Evolutionary conservation across 2,888 invertebrate species (phyloP).

Genomic region (Drosophila merina): DNA sequence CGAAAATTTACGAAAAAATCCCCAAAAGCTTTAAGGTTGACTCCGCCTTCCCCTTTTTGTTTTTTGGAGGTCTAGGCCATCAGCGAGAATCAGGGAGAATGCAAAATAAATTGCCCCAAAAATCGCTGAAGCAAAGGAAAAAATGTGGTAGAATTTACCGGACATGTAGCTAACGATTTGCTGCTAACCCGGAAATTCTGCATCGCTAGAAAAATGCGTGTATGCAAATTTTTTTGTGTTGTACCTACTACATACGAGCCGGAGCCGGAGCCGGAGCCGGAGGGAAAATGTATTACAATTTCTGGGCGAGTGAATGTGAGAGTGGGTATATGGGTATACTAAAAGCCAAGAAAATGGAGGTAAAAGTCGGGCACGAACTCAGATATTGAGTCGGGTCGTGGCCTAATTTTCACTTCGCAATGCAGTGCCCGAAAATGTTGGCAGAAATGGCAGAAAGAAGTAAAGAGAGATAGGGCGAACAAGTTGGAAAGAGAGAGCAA

Average conservation of each 20-base stretch:
- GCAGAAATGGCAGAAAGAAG: background rate
- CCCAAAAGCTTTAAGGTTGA: constrained; percentile 20
- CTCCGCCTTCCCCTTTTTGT: background rate
- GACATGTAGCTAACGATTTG: constrained; percentile 63
- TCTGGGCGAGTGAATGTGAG: background rate
- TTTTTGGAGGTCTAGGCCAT: constrained; percentile 35
- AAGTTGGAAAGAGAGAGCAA: background rate
- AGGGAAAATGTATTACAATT: constrained; percentile 34
- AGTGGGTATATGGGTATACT: constrained; percentile 12
- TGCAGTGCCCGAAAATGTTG: constrained; percentile 46
- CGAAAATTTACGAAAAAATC: constrained; percentile 2
- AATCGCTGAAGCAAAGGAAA: constrained; percentile 42
- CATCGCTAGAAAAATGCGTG: constrained; percentile 64
- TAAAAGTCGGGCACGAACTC: constrained; percentile 21
- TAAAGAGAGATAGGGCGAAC: background rate
- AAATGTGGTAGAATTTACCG: constrained; percentile 61
- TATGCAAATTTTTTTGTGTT: constrained; percentile 65
- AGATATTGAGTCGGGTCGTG: constrained; percentile 39
- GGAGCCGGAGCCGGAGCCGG: constrained; percentile 20
- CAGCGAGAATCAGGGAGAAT: constrained; percentile 31
- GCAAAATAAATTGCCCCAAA: constrained; percentile 62
- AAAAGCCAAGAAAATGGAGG: constrained; percentile 40
- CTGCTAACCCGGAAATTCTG: constrained; percentile 41
- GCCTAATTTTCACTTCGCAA: constrained; percentile 47
- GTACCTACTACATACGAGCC: constrained; percentile 24